Base-by-base conservation (phyloP, 2,888 invertebrate species). In the Apodemia hepburni region DNA sequence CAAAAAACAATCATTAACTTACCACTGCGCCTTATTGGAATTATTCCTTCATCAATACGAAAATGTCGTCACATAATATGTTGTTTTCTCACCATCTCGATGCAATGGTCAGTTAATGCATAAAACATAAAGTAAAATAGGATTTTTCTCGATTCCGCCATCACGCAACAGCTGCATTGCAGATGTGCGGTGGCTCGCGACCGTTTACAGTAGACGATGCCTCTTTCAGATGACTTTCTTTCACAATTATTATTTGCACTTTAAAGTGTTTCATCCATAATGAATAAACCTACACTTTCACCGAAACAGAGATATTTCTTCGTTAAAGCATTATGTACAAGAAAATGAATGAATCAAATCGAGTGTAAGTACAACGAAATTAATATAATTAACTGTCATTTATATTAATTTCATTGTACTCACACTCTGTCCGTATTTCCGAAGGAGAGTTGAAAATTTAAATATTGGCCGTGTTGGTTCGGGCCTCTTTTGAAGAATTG, bases 121-220 rank as follows among this genome's bases (percentile, higher is more conserved):
- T 85, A 78, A 85, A 71, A 81, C 80, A 85, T 84, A 71, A 74
- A 77, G 75, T 75, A 81, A 79, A 72, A 79, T 77, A 79, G 73
- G 76, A 83, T 82, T 33, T 84, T 85, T 85, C 79, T 80, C 80
- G 75, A 72, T 47, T 70, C 71, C 73, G 71, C 68, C 67, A 68
- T 71, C 82, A 82, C 82, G 84, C 72, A 79, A 70, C 70, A 76
- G 62, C 69, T 70, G 78, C 81, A 87, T 86, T 81, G 77, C 85
- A 69, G 72, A 68, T 66, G 78, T 67, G 74, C 85, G 71, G 75
- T 84, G 81, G 82, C 72, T 77, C 78, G 85, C 74, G 69, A 82
- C 87, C 77, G 75, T 73, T 75, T 69, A 64, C 69, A 71, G 74
- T 75, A 80, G 76, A 77, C 80, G 77, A 79, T 81, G 79, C 80